Percentiles rank a stretch among this genome's conserved stretches.
Conservation (phyloP, 2,113 vertebrate genomes). For the Cettia cetti region DNA sequence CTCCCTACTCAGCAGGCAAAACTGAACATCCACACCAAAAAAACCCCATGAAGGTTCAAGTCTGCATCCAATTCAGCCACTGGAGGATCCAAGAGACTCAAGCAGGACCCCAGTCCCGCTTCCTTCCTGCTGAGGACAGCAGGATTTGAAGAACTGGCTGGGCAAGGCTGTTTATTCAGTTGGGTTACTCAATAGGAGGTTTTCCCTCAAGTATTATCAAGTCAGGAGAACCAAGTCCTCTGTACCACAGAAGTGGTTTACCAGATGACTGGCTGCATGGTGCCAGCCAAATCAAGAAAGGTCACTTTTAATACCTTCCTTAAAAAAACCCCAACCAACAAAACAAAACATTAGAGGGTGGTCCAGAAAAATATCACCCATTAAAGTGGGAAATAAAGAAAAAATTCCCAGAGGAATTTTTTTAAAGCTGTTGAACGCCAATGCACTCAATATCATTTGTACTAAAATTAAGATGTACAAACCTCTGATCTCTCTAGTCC, state of each 20-base stretch:
- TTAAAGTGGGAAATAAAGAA: not conserved
- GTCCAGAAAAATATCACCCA: not conserved
- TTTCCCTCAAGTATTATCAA: not conserved
- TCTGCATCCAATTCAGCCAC: not conserved
- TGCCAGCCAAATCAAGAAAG: not conserved
- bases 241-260: not conserved
- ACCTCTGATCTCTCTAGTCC: not conserved
- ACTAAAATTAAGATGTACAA: not conserved
- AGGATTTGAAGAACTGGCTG: not conserved
- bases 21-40: not conserved
- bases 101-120: not conserved
- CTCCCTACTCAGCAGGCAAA: not conserved
- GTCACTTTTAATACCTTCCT: not conserved
- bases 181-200: not conserved
- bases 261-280: not conserved
- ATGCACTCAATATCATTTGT: not conserved
- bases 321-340: not conserved
- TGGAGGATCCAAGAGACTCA: not conserved
- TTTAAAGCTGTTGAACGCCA: not conserved
- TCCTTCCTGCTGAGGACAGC: not conserved
- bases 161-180: not conserved
- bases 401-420: not conserved
- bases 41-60: not conserved
- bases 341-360: not conserved
- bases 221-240: not conserved